These are phyloP conservation scores for Oreochromis spilurus DNA, from an alignment of 2,113 vertebrate species.

Conservation along the genomic window DNA sequence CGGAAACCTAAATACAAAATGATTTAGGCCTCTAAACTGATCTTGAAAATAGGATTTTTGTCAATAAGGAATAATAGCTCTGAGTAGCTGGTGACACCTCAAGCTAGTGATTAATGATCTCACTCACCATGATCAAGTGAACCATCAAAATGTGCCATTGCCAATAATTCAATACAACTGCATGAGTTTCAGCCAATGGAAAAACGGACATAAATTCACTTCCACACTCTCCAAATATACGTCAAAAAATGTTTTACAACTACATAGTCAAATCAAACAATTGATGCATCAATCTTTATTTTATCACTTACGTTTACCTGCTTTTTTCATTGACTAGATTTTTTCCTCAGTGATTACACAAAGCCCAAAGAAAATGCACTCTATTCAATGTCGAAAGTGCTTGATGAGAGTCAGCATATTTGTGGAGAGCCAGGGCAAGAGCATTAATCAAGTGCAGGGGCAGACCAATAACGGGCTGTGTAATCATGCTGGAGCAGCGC, in stretches of 20 bases:
- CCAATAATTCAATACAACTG: conserved; percentile 1
- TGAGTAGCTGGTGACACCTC: conserved; percentile 54
- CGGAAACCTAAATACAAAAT: conserved; percentile 18
- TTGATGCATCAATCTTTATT: conserved; percentile 25
- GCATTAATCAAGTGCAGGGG: conserved; percentile 73
- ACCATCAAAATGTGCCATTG: conserved; percentile 22
- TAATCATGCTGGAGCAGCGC: conserved; percentile 64
- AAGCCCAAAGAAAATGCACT: conserved; percentile 38
- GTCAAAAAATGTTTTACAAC: conserved; percentile 1
- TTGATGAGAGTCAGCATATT: conserved; percentile 72
- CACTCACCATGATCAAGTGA: conserved; percentile 34
- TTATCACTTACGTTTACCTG: conserved; percentile 11
- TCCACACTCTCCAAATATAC: background rate
- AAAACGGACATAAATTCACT: conserved; percentile 17
- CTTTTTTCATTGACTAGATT: conserved; percentile 17
- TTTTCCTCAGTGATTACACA: conserved; percentile 30
- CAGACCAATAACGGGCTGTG: conserved; percentile 67
- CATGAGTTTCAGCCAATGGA: background rate
- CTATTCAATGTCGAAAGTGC: conserved; percentile 46
- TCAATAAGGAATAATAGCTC: conserved; percentile 46
- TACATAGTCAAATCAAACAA: background rate
- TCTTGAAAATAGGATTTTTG: conserved; percentile 42
- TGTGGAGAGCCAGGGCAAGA: conserved; percentile 48
- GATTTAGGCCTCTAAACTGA: background rate
- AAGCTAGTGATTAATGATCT: conserved; percentile 72